Conservation (phyloP, 1,140 invertebrate genomes). For the Popillia japonica region DNA sequence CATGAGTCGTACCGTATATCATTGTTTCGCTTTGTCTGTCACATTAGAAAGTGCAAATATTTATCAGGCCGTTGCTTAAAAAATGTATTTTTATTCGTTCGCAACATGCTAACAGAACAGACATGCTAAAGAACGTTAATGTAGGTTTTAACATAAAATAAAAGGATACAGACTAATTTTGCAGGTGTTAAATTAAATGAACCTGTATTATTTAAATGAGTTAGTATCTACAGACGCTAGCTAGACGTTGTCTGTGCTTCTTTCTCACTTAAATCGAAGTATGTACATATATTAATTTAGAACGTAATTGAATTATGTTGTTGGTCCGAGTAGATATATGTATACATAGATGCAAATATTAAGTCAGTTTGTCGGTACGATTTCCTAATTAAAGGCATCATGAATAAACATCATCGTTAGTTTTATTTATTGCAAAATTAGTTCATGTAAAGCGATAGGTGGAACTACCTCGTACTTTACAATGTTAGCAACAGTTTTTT, state of each 20-base stretch:
- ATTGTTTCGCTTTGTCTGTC: too few species aligned
- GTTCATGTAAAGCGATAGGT: neutral
- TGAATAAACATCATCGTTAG: neutral
- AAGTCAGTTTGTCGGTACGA: neutral
- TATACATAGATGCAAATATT: neutral
- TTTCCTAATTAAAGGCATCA: neutral
- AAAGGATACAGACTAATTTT: neutral
- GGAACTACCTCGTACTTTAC: neutral
- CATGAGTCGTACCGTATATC: too few species aligned
- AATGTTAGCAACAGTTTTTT: too few species aligned
- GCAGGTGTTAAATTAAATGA: conserved; percentile 4
- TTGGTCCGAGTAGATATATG: neutral
- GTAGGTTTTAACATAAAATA: neutral
- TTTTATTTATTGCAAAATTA: conserved; percentile 2
- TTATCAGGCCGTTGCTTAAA: too few species aligned
- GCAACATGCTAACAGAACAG: neutral
- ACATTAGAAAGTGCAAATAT: too few species aligned
- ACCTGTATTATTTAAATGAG: neutral
- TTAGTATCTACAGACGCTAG: neutral
- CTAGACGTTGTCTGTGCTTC: neutral
- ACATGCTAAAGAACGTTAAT: neutral
- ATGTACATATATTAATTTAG: conserved; percentile 4
- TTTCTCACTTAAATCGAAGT: conserved; percentile 2
- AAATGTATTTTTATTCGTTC: neutral
- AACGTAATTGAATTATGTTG: conserved; percentile 6